Conservation (phyloP, 1,140 invertebrate species). For the Papilio aristodemus region DNA sequence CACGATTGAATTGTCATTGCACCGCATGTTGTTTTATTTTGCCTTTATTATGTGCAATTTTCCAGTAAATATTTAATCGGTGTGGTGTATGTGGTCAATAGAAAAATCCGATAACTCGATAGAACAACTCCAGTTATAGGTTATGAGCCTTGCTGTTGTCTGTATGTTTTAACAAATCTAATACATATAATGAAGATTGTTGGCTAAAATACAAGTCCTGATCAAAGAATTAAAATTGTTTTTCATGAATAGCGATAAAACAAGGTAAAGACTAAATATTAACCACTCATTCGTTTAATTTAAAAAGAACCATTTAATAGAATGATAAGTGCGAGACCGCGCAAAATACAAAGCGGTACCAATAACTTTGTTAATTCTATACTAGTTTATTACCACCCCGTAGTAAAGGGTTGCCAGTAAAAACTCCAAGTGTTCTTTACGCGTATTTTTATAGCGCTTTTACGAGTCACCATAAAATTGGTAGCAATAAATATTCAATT, state of each 20-base stretch:
- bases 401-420: slow-evolving; percentile 44
- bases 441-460: slow-evolving; percentile 41
- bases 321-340: neutral
- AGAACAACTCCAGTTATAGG: too few relatives aligned
- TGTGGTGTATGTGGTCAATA: too few relatives aligned
- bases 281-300: neutral
- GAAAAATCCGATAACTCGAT: too few relatives aligned
- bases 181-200: too few relatives aligned
- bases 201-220: too few relatives aligned
- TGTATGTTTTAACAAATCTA: too few relatives aligned
- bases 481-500: slow-evolving; percentile 41
- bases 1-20: neutral
- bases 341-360: neutral
- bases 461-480: slow-evolving; percentile 41
- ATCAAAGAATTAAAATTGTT: too few relatives aligned
- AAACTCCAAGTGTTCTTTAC: slow-evolving; percentile 31
- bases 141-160: too few relatives aligned
- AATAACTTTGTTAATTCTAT: slow-evolving; percentile 19
- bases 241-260: too few relatives aligned
- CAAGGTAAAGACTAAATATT: neutral
- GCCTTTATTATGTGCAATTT: too few relatives aligned
- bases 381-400: slow-evolving; percentile 38
- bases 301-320: neutral
- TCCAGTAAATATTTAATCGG: too few relatives aligned
- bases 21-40: neutral